Evolutionary conservation across 1,140 invertebrate species (phyloP).

Genomic region (Drosophila orosa): DNA sequence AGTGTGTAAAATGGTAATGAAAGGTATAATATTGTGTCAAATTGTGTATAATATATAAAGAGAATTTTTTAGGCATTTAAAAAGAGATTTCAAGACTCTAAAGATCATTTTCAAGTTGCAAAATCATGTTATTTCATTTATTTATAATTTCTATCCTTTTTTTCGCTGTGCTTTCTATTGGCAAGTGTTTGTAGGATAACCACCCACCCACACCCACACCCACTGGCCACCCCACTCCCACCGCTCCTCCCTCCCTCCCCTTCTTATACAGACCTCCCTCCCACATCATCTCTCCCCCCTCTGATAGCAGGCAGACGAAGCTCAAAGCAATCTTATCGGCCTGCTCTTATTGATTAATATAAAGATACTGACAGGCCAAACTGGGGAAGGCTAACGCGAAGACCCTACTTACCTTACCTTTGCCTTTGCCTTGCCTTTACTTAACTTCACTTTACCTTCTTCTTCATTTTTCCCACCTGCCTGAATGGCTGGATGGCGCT

Average conservation of each 20-base stretch:
- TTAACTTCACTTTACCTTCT: neutral
- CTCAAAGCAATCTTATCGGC: constrained; percentile 62
- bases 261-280: neutral
- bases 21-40: too few relatives aligned
- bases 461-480: neutral
- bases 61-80: neutral
- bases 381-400: constrained; percentile 22
- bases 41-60: too few relatives aligned
- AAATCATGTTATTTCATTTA: neutral
- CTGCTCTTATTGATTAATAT: constrained; percentile 79
- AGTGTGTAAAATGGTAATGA: too few relatives aligned
- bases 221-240: neutral
- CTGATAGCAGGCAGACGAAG: constrained; percentile 37
- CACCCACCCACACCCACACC: constrained; percentile 6
- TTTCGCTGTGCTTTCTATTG: neutral
- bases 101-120: fast-evolving
- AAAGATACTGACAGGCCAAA: constrained; percentile 63
- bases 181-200: constrained; percentile 8
- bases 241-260: neutral
- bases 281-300: neutral
- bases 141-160: neutral
- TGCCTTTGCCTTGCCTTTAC: neutral
- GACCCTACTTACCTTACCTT: constrained; percentile 7
- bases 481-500: constrained; percentile 54
- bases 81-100: neutral